These are phyloP conservation scores for Candoia aspera DNA, from an alignment of 2,113 vertebrate genomes.

Conservation along the genomic window DNA sequence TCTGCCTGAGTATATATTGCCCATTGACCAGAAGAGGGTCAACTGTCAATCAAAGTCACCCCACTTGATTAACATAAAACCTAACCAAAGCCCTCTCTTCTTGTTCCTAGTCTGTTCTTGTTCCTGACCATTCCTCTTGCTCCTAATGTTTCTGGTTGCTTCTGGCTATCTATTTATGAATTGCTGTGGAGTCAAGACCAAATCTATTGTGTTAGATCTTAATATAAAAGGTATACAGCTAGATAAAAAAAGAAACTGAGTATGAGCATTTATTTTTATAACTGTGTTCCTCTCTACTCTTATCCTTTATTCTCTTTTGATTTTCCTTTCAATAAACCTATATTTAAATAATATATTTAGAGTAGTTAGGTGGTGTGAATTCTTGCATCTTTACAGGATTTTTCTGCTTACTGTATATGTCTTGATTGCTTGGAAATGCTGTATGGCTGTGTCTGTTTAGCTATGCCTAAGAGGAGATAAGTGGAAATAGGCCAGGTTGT, in stretches of 20 bases:
- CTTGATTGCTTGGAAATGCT: neutral
- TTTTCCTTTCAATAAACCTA: neutral
- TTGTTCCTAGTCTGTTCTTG: neutral
- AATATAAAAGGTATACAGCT: neutral
- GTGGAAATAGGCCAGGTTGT: neutral
- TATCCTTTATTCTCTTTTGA: neutral
- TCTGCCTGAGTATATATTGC: neutral
- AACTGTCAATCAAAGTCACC: neutral
- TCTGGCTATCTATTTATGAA: neutral
- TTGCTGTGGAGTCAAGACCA: neutral
- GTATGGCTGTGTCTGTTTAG: neutral
- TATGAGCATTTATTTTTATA: neutral
- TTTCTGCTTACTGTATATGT: neutral
- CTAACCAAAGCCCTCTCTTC: neutral
- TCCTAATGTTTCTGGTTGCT: neutral
- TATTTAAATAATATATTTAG: neutral
- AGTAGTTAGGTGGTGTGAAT: neutral
- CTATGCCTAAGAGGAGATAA: neutral
- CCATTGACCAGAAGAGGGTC: neutral
- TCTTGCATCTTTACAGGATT: neutral
- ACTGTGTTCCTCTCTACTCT: neutral
- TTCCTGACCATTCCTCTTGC: neutral
- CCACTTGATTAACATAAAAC: neutral
- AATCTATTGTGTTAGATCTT: neutral
- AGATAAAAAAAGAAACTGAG: neutral